phyloP scores from a whole-genome alignment of 2,113 vertebrate species.

The Dolichotis patagonum region DNA sequence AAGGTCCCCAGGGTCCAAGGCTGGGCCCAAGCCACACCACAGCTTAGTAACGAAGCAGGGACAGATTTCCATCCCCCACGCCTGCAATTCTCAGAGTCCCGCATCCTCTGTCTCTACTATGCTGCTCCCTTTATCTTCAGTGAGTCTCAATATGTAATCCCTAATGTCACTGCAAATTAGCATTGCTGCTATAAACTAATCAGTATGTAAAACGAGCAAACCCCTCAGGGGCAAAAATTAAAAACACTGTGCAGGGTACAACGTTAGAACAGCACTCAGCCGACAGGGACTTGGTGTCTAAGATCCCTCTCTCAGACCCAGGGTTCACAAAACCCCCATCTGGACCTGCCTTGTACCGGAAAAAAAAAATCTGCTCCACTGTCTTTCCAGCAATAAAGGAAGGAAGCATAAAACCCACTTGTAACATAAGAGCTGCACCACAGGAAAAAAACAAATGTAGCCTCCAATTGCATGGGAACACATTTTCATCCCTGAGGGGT shows the following conservation, averaged over 20 bases:
- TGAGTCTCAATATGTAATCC: conserved; percentile 34
- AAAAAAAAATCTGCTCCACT: background rate
- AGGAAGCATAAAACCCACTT: background rate
- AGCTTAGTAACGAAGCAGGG: background rate
- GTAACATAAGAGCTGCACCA: background rate
- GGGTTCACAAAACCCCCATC: background rate
- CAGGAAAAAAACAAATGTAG: background rate
- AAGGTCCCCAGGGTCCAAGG: background rate
- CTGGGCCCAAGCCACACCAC: background rate
- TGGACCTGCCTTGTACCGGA: background rate
- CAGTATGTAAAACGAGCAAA: conserved; percentile 47
- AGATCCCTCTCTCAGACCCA: background rate
- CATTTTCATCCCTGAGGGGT: background rate
- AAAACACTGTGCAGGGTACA: background rate
- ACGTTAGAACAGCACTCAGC: background rate
- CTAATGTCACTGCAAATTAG: conserved; percentile 59
- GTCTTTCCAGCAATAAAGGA: background rate
- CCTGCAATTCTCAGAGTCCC: background rate
- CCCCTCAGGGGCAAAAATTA: conserved; percentile 35
- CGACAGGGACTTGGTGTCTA: fast-evolving
- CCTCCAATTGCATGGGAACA: background rate
- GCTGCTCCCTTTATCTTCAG: background rate
- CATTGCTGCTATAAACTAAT: conserved; percentile 44
- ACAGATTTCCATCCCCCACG: background rate
- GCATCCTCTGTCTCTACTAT: background rate